Evolutionary conservation across 2,888 invertebrate species (phyloP).

Genomic region (Busseola fusca): DNA sequence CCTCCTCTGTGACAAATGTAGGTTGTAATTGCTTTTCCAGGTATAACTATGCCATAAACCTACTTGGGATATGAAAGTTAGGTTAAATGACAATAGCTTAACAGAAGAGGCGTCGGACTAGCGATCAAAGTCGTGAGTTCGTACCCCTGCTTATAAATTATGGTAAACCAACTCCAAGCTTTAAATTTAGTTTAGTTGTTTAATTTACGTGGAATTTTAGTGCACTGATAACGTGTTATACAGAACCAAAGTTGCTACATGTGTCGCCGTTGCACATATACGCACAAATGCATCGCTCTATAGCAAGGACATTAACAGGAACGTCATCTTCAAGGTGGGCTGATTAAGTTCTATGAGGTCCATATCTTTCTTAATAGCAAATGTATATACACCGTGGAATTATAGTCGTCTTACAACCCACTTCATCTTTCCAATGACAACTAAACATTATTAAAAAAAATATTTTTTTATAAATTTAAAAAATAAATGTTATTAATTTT

Average conservation of each 20-base stretch:
- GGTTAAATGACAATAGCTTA: conserved; percentile 48
- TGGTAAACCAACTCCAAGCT: conserved; percentile 27
- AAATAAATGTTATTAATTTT: too few species aligned
- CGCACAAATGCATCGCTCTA: background rate
- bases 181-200: conserved; percentile 50
- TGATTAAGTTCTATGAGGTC: background rate
- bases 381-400: too few species aligned
- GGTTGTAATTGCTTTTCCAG: conserved; percentile 52
- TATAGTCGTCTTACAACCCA: too few species aligned
- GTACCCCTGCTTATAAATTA: conserved; percentile 19
- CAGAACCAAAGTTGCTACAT: conserved; percentile 22
- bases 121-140: conserved; percentile 30
- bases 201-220: conserved; percentile 47
- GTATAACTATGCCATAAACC: conserved; percentile 59
- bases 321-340: background rate
- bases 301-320: background rate
- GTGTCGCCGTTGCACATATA: background rate
- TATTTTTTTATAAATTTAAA: too few species aligned
- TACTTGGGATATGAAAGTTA: conserved; percentile 52
- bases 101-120: conserved; percentile 36
- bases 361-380: conserved; percentile 1
- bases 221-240: conserved; percentile 44
- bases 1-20: conserved; percentile 47
- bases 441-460: too few species aligned
- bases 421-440: too few species aligned